Base-by-base conservation (phyloP, 2,113 vertebrate genomes). In the Nipponia nippon region DNA sequence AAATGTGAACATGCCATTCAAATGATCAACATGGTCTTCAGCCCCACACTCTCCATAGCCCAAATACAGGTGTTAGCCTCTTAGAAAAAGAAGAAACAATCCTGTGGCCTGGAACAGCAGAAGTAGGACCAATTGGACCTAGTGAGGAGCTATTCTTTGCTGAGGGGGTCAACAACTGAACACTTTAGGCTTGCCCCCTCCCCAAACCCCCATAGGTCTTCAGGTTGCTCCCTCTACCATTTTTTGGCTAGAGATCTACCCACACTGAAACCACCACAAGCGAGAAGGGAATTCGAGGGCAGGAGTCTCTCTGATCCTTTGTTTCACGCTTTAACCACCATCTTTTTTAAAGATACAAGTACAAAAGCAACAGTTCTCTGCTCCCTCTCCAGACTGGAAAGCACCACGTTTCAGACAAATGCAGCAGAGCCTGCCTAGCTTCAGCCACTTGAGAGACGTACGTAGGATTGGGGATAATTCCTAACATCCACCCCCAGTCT, bases 401-500 rank as follows among this genome's bases (percentile, higher is more conserved):
- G 52, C 47, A 71, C 62, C 7, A 3, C 46, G 2, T 85, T 93
- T 77, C 86, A 97, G 94, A 84, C 83, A 75, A 95, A 87, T 0
- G 21, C 89, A 82, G 87, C 78, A 53, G 89, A 97, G 84, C 42
- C 81, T 90, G 95, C 86, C 86, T 89, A 78, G 90, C 88, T 96
- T 72, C 95, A 97, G 86, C 89, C 96, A 93, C 85, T 59, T 2
- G 20, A 96, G 86, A 97, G 84, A 97, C 69, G 14, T 47, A 75
- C 65, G 95, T 95, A 93, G 92, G 90, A 97, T 69, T n/a, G 42
- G 82, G 87, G 92, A 97, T 96, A 96, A 93, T 95, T 93, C 95
- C 88, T 87, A 95, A 93, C 95, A 97, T 93, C 92, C 95, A 94
- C 92, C 96, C 76, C 95, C 93, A 91, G 91, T 96, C 95, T 95